phyloP scores from a whole-genome alignment of 2,113 vertebrate species.

The Clarias macrocephalus region DNA sequence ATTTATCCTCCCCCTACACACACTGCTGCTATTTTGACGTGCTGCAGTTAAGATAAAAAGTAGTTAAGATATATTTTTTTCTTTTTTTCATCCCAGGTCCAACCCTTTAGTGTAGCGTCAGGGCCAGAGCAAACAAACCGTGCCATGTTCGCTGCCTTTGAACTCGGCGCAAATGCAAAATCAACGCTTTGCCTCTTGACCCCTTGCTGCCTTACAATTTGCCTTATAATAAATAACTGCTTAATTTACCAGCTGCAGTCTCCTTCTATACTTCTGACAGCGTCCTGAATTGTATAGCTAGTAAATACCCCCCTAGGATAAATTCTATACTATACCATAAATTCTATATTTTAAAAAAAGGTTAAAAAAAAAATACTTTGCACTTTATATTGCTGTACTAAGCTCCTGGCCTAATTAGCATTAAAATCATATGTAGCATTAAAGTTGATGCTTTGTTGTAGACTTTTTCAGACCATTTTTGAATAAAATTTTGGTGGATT shows the following conservation, averaged over 20 bases:
- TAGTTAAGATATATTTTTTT: no score
- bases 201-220: constrained; percentile 56
- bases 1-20: no score
- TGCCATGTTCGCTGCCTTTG: constrained; percentile 63
- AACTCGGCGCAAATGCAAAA: constrained; percentile 59
- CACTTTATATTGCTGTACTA: no score
- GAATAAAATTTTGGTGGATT: not conserved
- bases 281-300: not conserved
- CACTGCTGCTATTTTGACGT: no score
- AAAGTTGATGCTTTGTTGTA: not conserved
- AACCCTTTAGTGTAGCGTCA: constrained; percentile 50
- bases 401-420: no score
- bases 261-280: constrained; percentile 50
- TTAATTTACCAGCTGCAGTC: constrained; percentile 49
- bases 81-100: constrained; percentile 51
- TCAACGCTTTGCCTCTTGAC: constrained; percentile 49
- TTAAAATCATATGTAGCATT: not conserved
- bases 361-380: not conserved
- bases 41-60: not conserved
- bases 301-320: no score
- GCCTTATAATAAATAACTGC: constrained; percentile 49
- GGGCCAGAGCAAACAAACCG: constrained; percentile 74
- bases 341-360: no score
- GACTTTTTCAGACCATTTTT: not conserved
- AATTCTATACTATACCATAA: no score